Base-by-base conservation (phyloP, 2,797 vertebrate species). In the Amphiprion clarkii region DNA sequence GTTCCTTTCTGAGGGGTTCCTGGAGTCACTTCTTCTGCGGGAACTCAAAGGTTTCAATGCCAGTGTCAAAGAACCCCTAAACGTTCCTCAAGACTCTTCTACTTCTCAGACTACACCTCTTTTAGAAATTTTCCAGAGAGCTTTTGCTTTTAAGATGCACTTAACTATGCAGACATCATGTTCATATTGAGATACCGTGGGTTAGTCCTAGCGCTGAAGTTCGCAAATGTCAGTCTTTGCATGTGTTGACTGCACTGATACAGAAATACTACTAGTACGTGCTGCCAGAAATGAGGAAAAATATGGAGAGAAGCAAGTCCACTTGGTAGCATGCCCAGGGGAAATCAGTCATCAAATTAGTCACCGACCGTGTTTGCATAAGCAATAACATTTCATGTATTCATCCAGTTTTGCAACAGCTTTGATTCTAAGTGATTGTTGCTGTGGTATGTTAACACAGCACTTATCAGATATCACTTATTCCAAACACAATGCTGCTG, bases 331-430 rank as follows among this genome's bases (percentile, higher is more conserved):
- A 6, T 14, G 61, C 51, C 42, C 27, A 4, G n/a, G 27, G 57
- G 63, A 76, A 78, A 66, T 61, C 68, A 52, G 11, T 56, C 60
- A 62, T 71, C 49, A 54, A 16, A 83, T 72, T 48, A 74, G 31
- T 52, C 72, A 33, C 13, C 56, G 59, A 23, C 39, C 55, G 11
- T 59, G 40, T 78, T 77, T 65, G 71, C 42, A 16, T 10, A 31
- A 59, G 56, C 65, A 57, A 40, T 39, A 55, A 27, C 25, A 13
- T 64, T 40, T 44, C 40, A 1, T 42, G 36, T 67, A 74, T 64
- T 65, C 58, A 64, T 74, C 42, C 14, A 2, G 51, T 42, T 65
- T 57, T 39, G 40, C 69, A 58, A 14, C 39, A 59, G n/a, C 29
- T 62, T 65, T 64, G 19, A 1, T 53, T 46, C 12, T 33, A 8